A percentile compares a stretch with the other conserved stretches of the same genome.
phyloP scores from a whole-genome alignment of 2,113 vertebrate genomes.

The Xiphophorus hellerii region DNA sequence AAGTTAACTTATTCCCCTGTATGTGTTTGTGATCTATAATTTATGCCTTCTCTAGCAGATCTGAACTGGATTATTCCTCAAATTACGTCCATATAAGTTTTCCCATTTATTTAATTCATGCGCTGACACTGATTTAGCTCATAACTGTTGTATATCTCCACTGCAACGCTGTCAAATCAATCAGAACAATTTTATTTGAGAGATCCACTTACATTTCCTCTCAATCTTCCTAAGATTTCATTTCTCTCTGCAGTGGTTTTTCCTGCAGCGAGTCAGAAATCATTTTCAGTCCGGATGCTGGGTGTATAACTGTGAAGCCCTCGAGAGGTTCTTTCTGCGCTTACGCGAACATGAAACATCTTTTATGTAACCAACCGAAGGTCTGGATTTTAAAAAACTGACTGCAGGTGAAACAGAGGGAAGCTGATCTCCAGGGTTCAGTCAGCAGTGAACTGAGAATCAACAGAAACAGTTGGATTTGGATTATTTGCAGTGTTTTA shows the following conservation, averaged over 20 bases:
- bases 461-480: too few species aligned
- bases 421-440: constrained; percentile 16
- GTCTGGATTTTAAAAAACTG: constrained; percentile 62
- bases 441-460: neutral
- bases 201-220: neutral
- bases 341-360: constrained; percentile 49
- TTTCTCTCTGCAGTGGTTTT: constrained; percentile 21
- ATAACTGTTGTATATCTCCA: neutral
- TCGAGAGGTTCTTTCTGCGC: constrained; percentile 59
- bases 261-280: constrained; percentile 33
- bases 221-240: neutral
- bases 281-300: constrained; percentile 28
- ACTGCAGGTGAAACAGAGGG: constrained; percentile 43
- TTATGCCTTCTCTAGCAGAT: neutral
- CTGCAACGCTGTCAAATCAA: neutral
- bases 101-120: neutral
- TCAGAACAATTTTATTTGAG: neutral
- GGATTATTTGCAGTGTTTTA: too few species aligned
- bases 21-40: neutral
- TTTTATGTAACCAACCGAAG: constrained; percentile 63
- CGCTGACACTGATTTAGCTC: neutral
- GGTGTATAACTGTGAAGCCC: constrained; percentile 43
- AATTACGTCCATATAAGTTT: neutral
- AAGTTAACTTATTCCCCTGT: neutral
- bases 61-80: neutral